Evolutionary conservation across 2,888 invertebrate species (phyloP).

Genomic region (Phragmatobia fuliginosa): DNA sequence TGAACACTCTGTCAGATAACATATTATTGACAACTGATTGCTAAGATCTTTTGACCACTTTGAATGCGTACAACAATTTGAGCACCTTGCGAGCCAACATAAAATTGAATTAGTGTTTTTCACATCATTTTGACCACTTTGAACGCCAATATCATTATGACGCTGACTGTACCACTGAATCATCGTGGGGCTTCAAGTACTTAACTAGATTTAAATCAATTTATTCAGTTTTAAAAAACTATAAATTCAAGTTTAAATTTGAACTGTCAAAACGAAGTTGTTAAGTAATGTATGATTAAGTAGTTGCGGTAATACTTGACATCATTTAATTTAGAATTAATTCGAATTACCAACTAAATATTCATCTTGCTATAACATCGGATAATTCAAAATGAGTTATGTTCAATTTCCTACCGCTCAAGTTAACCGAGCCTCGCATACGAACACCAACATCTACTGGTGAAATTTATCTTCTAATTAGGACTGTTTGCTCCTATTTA

Average conservation of each 20-base stretch:
- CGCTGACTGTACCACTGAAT: too few species aligned
- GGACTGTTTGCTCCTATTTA: conserved; percentile 54
- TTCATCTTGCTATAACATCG: conserved; percentile 49
- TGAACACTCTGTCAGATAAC: too few species aligned
- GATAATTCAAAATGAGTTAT: conserved; percentile 57
- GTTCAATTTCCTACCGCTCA: conserved; percentile 52
- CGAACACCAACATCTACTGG: conserved; percentile 36
- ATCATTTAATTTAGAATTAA: conserved; percentile 39
- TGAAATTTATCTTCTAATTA: conserved; percentile 60
- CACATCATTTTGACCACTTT: too few species aligned
- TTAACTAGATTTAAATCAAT: neutral
- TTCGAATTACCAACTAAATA: conserved; percentile 41
- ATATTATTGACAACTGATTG: too few species aligned
- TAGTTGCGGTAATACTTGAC: neutral
- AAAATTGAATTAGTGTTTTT: too few species aligned
- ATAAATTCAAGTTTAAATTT: neutral
- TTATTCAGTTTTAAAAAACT: neutral
- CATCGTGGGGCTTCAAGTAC: too few species aligned
- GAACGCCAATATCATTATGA: too few species aligned
- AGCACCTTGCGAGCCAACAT: too few species aligned
- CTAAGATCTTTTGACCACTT: too few species aligned
- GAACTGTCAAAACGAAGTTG: neutral
- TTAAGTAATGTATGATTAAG: neutral
- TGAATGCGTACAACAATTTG: too few species aligned
- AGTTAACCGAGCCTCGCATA: conserved; percentile 42